These are phyloP conservation scores for Augiades crinisus DNA, from an alignment of 2,888 invertebrate genomes.

Conservation along the genomic window DNA sequence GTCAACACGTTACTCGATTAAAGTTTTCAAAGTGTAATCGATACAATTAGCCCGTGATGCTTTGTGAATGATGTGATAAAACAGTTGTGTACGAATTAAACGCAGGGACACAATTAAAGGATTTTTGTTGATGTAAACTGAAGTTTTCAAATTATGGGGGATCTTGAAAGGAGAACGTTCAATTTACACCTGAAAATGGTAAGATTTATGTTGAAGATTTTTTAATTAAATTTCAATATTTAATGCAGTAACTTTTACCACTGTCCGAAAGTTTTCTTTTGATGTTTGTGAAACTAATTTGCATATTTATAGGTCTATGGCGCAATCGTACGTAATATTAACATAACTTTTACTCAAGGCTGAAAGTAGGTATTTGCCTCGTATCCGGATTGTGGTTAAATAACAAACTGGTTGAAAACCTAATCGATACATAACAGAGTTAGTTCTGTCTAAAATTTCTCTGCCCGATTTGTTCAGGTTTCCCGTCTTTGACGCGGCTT, in stretches of 20 bases:
- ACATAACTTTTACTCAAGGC: constrained; percentile 38
- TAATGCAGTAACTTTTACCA: no score
- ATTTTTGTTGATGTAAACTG: constrained; percentile 48
- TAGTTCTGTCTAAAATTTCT: constrained; percentile 50
- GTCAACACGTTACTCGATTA: constrained; percentile 40
- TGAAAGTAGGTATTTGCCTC: constrained; percentile 28
- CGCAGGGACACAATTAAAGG: constrained; percentile 44
- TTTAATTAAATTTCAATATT: no score
- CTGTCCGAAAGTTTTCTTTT: constrained; percentile 4
- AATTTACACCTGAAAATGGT: constrained; percentile 63
- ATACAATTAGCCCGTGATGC: constrained; percentile 50
- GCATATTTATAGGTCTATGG: not conserved
- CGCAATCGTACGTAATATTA: constrained; percentile 30
- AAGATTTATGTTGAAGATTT: constrained; percentile 39
- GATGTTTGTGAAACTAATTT: not conserved
- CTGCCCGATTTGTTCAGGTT: constrained; percentile 43
- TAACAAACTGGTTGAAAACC: constrained; percentile 57
- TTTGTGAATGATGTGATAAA: constrained; percentile 72
- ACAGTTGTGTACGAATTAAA: constrained; percentile 48
- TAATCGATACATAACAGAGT: constrained; percentile 47
- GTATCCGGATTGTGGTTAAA: constrained; percentile 44
- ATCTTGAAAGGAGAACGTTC: constrained; percentile 59
- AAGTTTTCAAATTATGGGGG: constrained; percentile 59
- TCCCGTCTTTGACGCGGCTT: not conserved
- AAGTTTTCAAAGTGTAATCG: constrained; percentile 41